Evolutionary conservation across 2,797 vertebrate species (phyloP).

Genomic region (Galaxias olidus): DNA sequence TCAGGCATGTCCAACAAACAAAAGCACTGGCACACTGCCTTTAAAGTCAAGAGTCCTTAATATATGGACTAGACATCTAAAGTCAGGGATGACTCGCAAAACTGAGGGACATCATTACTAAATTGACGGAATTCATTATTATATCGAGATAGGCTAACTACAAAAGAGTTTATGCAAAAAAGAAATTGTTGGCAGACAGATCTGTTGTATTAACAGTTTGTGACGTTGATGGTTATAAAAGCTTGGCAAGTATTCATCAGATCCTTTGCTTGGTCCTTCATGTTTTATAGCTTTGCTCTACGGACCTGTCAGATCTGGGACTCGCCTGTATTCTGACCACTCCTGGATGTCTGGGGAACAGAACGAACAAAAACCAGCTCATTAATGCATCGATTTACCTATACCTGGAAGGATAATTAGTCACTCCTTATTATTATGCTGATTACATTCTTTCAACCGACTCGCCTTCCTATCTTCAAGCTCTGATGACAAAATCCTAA

Average conservation of each 20-base stretch:
- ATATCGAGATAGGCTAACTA: too few species aligned
- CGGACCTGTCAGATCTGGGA: slow-evolving; percentile 57
- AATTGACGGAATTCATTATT: too few species aligned
- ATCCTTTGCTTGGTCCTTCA: neutral
- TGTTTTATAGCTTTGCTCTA: neutral
- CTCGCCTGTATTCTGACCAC: slow-evolving; percentile 64
- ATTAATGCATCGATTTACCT: neutral
- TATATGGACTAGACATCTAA: too few species aligned
- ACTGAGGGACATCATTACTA: too few species aligned
- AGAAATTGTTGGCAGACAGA: too few species aligned
- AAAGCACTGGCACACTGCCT: too few species aligned
- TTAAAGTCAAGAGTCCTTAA: too few species aligned
- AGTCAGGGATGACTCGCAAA: too few species aligned
- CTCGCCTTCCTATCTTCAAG: slow-evolving; percentile 8
- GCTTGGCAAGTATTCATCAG: slow-evolving; percentile 3
- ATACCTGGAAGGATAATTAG: slow-evolving; percentile 12
- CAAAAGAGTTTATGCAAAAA: slow-evolving; percentile 13
- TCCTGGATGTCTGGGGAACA: slow-evolving; percentile 61
- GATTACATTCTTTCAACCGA: slow-evolving; percentile 1
- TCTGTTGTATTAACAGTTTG: too few species aligned
- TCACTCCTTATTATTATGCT: neutral
- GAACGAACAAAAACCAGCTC: slow-evolving; percentile 6
- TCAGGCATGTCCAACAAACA: too few species aligned
- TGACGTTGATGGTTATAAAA: too few species aligned
- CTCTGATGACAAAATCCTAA: neutral